Base-by-base conservation (phyloP, 2,888 invertebrate species). In the Steinernema scapterisci region DNA sequence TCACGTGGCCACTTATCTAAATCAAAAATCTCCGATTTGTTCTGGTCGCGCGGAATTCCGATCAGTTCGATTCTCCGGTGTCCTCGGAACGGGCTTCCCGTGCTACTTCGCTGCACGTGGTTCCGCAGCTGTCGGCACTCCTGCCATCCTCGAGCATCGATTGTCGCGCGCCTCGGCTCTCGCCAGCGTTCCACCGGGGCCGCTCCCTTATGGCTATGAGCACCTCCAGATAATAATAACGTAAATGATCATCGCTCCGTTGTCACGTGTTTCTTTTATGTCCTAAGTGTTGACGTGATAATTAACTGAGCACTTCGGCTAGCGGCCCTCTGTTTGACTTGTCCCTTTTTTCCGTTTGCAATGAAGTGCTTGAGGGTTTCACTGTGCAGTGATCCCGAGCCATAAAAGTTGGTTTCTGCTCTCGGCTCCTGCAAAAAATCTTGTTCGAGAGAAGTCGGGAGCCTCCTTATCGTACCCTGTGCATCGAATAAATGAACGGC, bases 361-460 rank as follows among this genome's bases (percentile, higher is more conserved):
- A 21, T 11, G 48, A n/a, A 19, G 52, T 52, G 19, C 21, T 21
- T 11, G 52, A 38, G 38, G 38, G 38, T 38, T 38, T 38, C 38
- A 9, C 5, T 3, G 3, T 38, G 38, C 38, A 38, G 38, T 38
- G 38, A 38, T 38, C 38, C 19, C 7, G 13, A 48, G 63, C 27
- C 63, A 19, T 63, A 63, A 63, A 63, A 63, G 23, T 31, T 63
- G 63, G 63, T 63, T 63, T 63, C 25, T 63, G 63, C 31, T 63
- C 63, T 63, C 27, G 9, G 19, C 19, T 63, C 21, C 52, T 27
- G 63, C 63, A 63, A 63, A 63, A 63, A 63, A 27, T 23, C 63
- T 63, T 63, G 25, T 63, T 63, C 63, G 63, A 63, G 63, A 27
- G 25, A 16, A 1, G n/a, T 9, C 27, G 9, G 9, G 38, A 38